A percentile compares a stretch with the other conserved stretches of the same genome.
These are phyloP conservation scores for Synaphobranchus kaupii DNA, from an alignment of 2,797 vertebrate species.

Conservation along the genomic window DNA sequence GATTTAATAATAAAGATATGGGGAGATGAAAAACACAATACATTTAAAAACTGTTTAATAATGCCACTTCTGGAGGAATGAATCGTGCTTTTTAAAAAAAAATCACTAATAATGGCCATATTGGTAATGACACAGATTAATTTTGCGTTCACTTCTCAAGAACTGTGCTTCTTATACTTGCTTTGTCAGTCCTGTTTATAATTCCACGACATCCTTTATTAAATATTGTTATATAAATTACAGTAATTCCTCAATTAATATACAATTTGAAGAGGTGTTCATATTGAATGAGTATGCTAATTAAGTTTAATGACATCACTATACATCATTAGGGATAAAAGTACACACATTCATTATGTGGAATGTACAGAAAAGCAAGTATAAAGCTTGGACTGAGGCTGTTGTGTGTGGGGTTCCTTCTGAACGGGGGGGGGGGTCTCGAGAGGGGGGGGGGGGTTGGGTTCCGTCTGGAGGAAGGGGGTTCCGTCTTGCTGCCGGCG, in stretches of 20 bases:
- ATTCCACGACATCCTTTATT: too few species aligned
- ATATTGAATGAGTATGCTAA: background rate
- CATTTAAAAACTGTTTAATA: background rate
- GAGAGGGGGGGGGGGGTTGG: too few species aligned
- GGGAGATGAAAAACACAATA: background rate
- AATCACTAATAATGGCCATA: background rate
- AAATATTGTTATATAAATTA: too few species aligned
- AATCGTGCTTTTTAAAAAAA: background rate
- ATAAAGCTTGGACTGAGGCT: background rate
- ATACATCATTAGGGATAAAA: background rate
- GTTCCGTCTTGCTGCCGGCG: too few species aligned
- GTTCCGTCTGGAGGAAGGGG: background rate
- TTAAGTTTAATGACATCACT: background rate
- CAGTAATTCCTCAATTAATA: too few species aligned
- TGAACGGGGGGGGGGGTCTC: too few species aligned
- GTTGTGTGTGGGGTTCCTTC: background rate
- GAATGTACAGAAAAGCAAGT: background rate
- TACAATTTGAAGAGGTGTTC: background rate
- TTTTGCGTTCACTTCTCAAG: too few species aligned
- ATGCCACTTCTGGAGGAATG: background rate
- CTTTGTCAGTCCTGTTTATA: too few species aligned
- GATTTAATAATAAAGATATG: background rate
- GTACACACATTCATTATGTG: background rate
- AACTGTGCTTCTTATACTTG: too few species aligned
- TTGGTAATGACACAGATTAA: too few species aligned